Conservation (phyloP, 2,797 vertebrate genomes). For the Epinephelus coioides region DNA sequence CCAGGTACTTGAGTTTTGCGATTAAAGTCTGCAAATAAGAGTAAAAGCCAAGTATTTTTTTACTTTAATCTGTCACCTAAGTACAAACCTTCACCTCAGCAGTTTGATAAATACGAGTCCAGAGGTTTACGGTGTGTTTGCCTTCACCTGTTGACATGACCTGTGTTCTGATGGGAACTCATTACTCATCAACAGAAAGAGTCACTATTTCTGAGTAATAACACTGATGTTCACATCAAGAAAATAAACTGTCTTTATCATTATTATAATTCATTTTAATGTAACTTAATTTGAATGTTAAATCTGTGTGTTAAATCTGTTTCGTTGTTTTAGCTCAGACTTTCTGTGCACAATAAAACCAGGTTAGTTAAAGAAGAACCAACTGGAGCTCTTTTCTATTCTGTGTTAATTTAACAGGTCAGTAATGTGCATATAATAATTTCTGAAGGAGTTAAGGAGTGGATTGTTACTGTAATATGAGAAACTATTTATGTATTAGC, state of each 20-base stretch:
- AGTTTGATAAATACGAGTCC: neutral
- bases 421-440: neutral
- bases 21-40: neutral
- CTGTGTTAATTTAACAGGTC: neutral
- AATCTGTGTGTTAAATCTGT: neutral
- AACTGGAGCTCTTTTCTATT: neutral
- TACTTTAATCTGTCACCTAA: neutral
- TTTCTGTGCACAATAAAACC: neutral
- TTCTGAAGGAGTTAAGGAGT: too few relatives aligned
- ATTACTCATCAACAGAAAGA: neutral
- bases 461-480: neutral
- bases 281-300: neutral
- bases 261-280: neutral
- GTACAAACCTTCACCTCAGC: neutral
- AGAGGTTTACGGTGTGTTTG: neutral
- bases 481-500: neutral
- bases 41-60: neutral
- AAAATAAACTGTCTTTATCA: neutral
- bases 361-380: neutral
- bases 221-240: slow-evolving; percentile 1
- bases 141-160: neutral
- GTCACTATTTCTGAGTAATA: neutral
- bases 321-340: neutral
- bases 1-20: neutral
- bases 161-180: neutral